Base-by-base conservation (phyloP, 2,113 vertebrate species). In the Oryzias melastigma region DNA sequence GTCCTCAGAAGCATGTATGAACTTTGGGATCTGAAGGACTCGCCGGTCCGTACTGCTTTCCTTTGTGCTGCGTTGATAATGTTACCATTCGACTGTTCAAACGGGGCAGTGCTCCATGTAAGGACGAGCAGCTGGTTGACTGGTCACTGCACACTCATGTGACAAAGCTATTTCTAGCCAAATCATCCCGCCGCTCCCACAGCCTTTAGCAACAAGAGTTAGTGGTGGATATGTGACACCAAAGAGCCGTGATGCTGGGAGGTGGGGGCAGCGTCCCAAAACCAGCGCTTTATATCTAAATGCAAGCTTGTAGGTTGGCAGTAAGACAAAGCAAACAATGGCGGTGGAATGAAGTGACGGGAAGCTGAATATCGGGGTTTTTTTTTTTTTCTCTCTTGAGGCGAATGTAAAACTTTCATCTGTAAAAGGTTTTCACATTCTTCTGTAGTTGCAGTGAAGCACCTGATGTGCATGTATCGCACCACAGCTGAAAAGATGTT, bases 161-260 rank as follows among this genome's bases (percentile, higher is more conserved):
- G 85, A 87, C 85, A 65, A 69, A 60, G 78, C 86, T 90, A 90
- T 90, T 90, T 89, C 85, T 83, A 82, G 87, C 82, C 80, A 77
- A 84, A 71, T 75, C 78, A 75, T 85, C 73, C 81, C 83, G 76
- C 66, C 75, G 77, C 76, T 18, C 53, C 24, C 2, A 16, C 73
- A 52, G 71, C 81, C 82, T 88, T 82, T 78, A 85, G 85, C 75
- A 84, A 84, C 78, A 73, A 52, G 71, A 77, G 58, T 53, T n/a
- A 83, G 68, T 55, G 68, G 41, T 70, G 66, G 89, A 83, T 84
- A 89, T 69, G 68, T 81, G 85, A 89, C 85, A 90, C 89, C 86
- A 86, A 60, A 50, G 62, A 73, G 65, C 55, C 16, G 59, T 22
- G 20, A 52, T 69, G 27, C 63, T 46, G 61, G 55, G 51, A 27